Conservation (phyloP, 2,113 vertebrate genomes). For the Gadus macrocephalus region DNA sequence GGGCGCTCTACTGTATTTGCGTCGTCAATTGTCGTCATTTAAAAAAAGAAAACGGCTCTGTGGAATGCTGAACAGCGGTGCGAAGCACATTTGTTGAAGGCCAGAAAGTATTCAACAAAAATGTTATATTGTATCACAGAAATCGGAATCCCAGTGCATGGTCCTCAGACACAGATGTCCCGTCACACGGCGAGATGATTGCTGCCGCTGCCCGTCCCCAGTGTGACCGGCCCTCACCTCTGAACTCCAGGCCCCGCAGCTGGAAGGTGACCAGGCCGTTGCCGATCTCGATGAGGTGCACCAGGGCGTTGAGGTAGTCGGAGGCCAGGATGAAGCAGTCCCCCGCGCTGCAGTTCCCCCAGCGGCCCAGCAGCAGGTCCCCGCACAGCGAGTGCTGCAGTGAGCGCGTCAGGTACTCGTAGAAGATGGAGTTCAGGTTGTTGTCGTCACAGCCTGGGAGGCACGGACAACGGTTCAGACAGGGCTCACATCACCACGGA, state of each 20-base stretch:
- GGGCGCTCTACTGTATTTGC: too few species aligned
- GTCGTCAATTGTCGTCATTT: too few species aligned
- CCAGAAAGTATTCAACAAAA: too few species aligned
- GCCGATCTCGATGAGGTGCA: slow-evolving; percentile 94
- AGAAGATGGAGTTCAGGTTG: slow-evolving; percentile 97
- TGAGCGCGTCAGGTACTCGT: slow-evolving; percentile 94
- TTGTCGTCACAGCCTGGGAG: slow-evolving; percentile 87
- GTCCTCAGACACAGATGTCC: too few species aligned
- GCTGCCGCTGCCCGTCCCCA: too few species aligned
- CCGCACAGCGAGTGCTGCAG: slow-evolving; percentile 94
- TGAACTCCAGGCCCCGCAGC: slow-evolving; percentile 95
- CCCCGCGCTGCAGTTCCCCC: slow-evolving; percentile 93
- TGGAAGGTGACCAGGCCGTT: slow-evolving; percentile 98
- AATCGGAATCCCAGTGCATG: too few species aligned
- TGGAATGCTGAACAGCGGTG: too few species aligned
- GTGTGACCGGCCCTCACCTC: slow-evolving; percentile 69
- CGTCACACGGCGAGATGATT: too few species aligned
- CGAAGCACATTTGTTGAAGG: too few species aligned
- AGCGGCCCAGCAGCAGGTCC: slow-evolving; percentile 90
- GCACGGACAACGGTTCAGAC: slow-evolving; percentile 27
- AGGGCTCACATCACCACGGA: too few species aligned
- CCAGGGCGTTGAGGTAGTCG: slow-evolving; percentile 95
- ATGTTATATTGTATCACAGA: too few species aligned
- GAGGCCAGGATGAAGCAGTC: slow-evolving; percentile 98
- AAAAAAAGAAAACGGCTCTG: too few species aligned